A percentile compares a stretch with the other conserved stretches of the same genome.
phyloP scores from a whole-genome alignment of 2,888 invertebrate genomes.

The Ormyrus labotus region DNA sequence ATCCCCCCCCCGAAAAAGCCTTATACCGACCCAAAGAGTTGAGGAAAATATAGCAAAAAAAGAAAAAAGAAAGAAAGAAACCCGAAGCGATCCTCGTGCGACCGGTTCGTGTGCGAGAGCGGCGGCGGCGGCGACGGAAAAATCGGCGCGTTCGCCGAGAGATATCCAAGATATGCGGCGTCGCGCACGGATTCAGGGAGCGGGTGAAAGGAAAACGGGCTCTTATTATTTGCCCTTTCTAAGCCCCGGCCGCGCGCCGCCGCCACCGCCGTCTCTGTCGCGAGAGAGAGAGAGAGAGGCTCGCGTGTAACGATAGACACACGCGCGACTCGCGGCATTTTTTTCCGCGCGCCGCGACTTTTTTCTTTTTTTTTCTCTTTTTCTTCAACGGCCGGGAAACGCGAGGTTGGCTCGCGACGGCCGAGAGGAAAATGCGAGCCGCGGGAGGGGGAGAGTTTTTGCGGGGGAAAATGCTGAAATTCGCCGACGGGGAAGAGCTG shows the following conservation, averaged over 20 bases:
- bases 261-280: too few species aligned
- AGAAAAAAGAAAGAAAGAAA: background rate
- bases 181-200: constrained; percentile 36
- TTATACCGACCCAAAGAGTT: background rate
- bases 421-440: too few species aligned
- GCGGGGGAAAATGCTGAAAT: too few species aligned
- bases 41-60: background rate
- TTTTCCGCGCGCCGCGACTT: background rate
- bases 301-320: constrained; percentile 7
- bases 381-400: background rate
- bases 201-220: constrained; percentile 54
- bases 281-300: constrained; percentile 4
- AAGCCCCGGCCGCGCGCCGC: constrained; percentile 20
- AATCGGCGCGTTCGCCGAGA: constrained; percentile 6
- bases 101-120: constrained; percentile 17
- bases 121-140: constrained; percentile 10
- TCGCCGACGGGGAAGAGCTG: too few species aligned
- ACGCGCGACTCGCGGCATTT: background rate
- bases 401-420: background rate
- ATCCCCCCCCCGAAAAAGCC: too few species aligned
- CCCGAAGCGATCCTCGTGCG: constrained; percentile 30
- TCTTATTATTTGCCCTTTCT: constrained; percentile 52
- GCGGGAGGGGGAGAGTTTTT: too few species aligned
- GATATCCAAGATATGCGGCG: constrained; percentile 50
- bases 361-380: constrained; percentile 1